phyloP scores from a whole-genome alignment of 2,888 invertebrate species.

The Pristionchus mayeri region DNA sequence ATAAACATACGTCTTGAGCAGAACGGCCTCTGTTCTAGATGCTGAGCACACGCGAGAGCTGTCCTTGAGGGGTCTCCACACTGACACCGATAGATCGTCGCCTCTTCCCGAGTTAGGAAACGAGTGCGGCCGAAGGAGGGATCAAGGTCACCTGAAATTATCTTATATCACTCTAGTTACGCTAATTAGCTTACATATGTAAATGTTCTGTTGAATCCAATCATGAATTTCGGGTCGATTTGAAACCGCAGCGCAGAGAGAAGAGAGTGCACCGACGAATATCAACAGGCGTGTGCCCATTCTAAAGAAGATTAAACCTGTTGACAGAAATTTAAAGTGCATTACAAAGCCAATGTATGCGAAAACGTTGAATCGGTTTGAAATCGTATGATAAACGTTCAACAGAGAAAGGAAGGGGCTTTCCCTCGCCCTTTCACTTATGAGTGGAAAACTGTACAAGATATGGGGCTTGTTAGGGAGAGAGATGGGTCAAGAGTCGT shows the following conservation, averaged over 20 bases:
- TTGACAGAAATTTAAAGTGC: neutral
- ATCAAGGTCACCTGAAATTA: slow-evolving; percentile 46
- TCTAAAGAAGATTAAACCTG: neutral
- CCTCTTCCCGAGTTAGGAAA: slow-evolving; percentile 44
- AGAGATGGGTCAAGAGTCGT: slow-evolving; percentile 40
- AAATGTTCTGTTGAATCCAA: slow-evolving; percentile 49
- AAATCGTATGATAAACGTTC: neutral
- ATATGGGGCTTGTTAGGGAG: neutral
- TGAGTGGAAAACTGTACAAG: slow-evolving; percentile 1
- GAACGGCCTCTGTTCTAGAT: slow-evolving; percentile 44
- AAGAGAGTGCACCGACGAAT: neutral
- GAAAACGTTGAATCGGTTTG: neutral
- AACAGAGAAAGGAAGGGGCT: neutral
- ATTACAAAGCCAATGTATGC: neutral
- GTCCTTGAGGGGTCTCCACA: slow-evolving; percentile 46
- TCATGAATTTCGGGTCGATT: slow-evolving; percentile 46
- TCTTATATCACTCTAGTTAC: neutral
- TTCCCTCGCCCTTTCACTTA: slow-evolving; percentile 19
- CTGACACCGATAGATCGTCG: slow-evolving; percentile 12
- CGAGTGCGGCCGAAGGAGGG: slow-evolving; percentile 49
- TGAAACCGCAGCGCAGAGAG: neutral
- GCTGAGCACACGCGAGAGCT: slow-evolving; percentile 46
- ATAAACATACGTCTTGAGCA: slow-evolving; percentile 39
- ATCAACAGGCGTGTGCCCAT: neutral
- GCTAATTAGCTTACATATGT: slow-evolving; percentile 37